These are phyloP conservation scores for Gastrophysa polygoni DNA, from an alignment of 2,888 invertebrate genomes.

Conservation along the genomic window DNA sequence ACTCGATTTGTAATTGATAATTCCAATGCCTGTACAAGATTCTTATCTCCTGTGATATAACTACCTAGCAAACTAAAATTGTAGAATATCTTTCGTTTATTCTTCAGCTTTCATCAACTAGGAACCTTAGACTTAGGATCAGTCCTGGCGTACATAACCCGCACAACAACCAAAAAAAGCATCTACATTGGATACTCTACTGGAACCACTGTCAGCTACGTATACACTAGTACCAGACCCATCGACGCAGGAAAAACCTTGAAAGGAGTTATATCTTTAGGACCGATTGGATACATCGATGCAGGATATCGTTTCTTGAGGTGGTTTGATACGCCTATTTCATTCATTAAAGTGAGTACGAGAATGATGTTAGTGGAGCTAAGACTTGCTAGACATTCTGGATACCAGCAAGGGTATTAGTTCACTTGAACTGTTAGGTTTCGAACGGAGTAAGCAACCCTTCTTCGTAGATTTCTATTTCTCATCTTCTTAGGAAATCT, in stretches of 20 bases:
- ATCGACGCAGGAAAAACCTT: neutral
- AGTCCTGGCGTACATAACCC: neutral
- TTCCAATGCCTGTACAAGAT: no score
- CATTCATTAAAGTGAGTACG: neutral
- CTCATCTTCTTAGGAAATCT: no score
- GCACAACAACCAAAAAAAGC: neutral
- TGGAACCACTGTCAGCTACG: constrained; percentile 6
- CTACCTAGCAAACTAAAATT: no score
- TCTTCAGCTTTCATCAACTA: constrained; percentile 11
- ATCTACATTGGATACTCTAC: constrained; percentile 14
- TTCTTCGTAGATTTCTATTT: no score
- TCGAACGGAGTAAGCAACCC: no score
- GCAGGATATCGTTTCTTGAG: neutral
- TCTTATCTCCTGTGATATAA: no score
- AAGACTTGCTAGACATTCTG: no score
- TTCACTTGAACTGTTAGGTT: no score
- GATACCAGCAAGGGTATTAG: no score
- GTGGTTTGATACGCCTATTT: neutral
- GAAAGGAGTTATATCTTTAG: constrained; percentile 4
- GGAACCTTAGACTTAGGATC: constrained; percentile 3
- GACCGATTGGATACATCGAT: constrained; percentile 8
- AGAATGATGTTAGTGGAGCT: neutral
- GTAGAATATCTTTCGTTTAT: neutral
- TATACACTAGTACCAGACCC: constrained; percentile 1
- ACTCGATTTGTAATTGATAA: no score